Conservation (phyloP, 2,113 vertebrate species). For the Takifugu bimaculatus region DNA sequence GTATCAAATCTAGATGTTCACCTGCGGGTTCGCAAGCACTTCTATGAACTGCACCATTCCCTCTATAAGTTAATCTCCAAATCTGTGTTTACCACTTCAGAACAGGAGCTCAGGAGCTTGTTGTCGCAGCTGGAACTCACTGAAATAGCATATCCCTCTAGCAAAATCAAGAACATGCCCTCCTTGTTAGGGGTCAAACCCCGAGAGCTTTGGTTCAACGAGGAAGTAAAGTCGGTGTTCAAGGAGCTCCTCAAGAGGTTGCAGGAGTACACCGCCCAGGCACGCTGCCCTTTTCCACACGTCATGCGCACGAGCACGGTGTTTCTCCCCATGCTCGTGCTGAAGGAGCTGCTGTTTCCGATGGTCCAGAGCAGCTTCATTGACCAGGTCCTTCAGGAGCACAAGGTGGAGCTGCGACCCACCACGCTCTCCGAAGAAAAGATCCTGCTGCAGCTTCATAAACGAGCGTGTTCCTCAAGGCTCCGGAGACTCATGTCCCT, state of each 20-base stretch:
- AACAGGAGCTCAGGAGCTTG: slow-evolving; percentile 60
- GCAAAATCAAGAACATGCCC: slow-evolving; percentile 67
- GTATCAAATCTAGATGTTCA: neutral
- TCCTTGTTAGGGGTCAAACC: slow-evolving; percentile 62
- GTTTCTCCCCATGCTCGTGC: slow-evolving; percentile 91
- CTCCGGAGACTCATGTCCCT: slow-evolving; percentile 89
- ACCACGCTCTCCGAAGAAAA: slow-evolving; percentile 92
- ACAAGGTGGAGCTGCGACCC: slow-evolving; percentile 88
- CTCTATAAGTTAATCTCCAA: slow-evolving; percentile 76
- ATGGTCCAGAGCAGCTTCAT: slow-evolving; percentile 77
- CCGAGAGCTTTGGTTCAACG: slow-evolving; percentile 79
- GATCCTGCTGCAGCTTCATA: slow-evolving; percentile 81
- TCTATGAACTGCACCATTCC: slow-evolving; percentile 79
- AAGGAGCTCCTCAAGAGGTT: slow-evolving; percentile 75
- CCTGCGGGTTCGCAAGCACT: slow-evolving; percentile 64
- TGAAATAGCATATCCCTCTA: slow-evolving; percentile 10
- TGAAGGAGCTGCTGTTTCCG: slow-evolving; percentile 90
- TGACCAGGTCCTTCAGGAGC: slow-evolving; percentile 90
- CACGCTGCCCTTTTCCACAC: slow-evolving; percentile 86
- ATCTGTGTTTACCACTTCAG: slow-evolving; percentile 67
- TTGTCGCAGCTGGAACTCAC: slow-evolving; percentile 43
- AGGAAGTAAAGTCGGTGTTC: slow-evolving; percentile 69
- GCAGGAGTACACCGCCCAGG: slow-evolving; percentile 71
- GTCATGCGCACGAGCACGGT: slow-evolving; percentile 85
- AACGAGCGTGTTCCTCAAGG: slow-evolving; percentile 83